Percentiles rank a stretch among this genome's conserved stretches.
Evolutionary conservation across 2,797 vertebrate genomes (phyloP).

Genomic region (Pangasius djambal): DNA sequence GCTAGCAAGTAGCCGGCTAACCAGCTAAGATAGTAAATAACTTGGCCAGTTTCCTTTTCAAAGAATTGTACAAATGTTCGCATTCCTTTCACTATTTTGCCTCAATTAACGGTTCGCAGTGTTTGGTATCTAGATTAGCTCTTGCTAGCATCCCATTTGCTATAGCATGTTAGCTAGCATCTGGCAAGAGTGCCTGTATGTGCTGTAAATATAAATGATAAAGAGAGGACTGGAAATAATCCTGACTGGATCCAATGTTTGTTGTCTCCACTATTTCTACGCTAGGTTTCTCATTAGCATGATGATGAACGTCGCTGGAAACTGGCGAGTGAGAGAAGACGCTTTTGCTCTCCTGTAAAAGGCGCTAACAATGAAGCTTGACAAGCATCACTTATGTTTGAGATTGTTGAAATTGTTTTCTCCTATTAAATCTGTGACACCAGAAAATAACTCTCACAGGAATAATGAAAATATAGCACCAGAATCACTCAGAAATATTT

Average conservation of each 20-base stretch:
- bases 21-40: neutral
- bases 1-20: neutral
- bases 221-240: neutral
- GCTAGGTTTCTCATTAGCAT: neutral
- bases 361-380: neutral
- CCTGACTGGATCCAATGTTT: neutral
- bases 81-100: neutral
- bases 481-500: neutral
- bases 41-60: neutral
- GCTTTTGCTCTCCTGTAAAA: neutral
- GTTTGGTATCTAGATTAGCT: neutral
- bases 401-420: neutral
- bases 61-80: neutral
- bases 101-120: neutral
- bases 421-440: neutral
- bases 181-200: neutral
- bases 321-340: neutral
- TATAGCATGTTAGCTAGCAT: neutral
- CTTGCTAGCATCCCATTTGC: neutral
- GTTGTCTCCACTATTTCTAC: neutral
- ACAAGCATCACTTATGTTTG: neutral
- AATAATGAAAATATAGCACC: neutral
- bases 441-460: neutral
- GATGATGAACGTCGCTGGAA: neutral
- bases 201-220: neutral